Evolutionary conservation across 2,113 vertebrate species (phyloP).

Genomic region (Arvicanthis niloticus): DNA sequence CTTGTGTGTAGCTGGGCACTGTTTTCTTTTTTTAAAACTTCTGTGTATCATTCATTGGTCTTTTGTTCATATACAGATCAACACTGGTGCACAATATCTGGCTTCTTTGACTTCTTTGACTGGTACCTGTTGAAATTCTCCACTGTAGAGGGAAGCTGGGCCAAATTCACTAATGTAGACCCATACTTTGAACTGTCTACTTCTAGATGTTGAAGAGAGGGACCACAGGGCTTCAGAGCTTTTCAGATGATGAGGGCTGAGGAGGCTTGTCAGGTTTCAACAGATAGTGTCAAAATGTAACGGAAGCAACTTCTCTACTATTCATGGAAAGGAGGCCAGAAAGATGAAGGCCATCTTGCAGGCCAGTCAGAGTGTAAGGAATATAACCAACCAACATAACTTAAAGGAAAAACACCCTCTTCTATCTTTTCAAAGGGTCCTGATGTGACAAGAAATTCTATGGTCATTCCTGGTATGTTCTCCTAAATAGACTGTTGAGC

Average conservation of each 20-base stretch:
- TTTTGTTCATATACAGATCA: constrained; percentile 28
- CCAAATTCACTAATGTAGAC: neutral
- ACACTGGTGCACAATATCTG: constrained; percentile 30
- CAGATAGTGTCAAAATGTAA: neutral
- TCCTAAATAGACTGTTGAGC: neutral
- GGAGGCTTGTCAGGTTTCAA: neutral
- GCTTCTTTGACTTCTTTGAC: constrained; percentile 33
- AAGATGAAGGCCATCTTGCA: neutral
- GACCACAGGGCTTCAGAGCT: neutral
- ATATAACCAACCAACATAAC: neutral
- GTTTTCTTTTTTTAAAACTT: neutral
- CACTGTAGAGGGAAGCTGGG: neutral
- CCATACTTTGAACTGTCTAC: neutral
- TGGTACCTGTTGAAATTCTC: constrained; percentile 5
- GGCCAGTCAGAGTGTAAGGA: neutral
- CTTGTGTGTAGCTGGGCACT: neutral
- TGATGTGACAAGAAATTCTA: neutral
- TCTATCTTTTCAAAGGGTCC: neutral
- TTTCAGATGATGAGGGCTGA: neutral
- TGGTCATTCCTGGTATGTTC: neutral
- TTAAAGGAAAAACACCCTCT: neutral
- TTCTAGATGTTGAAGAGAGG: constrained; percentile 18
- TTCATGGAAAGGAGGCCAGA: neutral
- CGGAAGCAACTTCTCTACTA: constrained; percentile 3
- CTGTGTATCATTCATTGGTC: neutral